Evolutionary conservation across 2,113 vertebrate genomes (phyloP).

Genomic region (Stomatorhinus ivindoensis): DNA sequence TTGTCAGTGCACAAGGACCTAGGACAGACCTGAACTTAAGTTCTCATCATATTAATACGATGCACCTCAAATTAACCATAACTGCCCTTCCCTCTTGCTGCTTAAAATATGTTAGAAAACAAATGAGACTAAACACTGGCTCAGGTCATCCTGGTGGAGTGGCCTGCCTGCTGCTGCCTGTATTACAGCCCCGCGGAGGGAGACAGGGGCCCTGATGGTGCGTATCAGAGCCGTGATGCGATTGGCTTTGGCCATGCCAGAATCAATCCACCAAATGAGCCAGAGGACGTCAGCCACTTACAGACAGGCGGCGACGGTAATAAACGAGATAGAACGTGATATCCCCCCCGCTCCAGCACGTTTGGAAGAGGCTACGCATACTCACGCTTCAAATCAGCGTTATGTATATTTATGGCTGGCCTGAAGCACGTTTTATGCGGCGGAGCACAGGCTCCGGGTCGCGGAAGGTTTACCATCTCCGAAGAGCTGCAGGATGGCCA

Average conservation of each 20-base stretch:
- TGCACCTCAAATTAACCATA: neutral
- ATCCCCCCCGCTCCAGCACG: neutral
- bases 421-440: neutral
- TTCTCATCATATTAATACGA: conserved; percentile 10
- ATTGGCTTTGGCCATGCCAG: neutral
- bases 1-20: conserved; percentile 8
- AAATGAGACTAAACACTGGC: neutral
- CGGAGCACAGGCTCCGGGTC: neutral
- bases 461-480: conserved; percentile 77
- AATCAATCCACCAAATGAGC: neutral
- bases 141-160: neutral
- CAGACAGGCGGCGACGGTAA: neutral
- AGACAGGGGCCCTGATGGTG: neutral
- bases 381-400: neutral
- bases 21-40: neutral
- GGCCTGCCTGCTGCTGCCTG: neutral
- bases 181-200: neutral
- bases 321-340: neutral
- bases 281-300: neutral
- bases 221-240: neutral
- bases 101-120: neutral
- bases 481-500: conserved; percentile 94
- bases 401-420: neutral
- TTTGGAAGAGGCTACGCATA: neutral
- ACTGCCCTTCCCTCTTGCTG: neutral